phyloP scores from a whole-genome alignment of 2,113 vertebrate genomes.

The Butastur rufipennis region DNA sequence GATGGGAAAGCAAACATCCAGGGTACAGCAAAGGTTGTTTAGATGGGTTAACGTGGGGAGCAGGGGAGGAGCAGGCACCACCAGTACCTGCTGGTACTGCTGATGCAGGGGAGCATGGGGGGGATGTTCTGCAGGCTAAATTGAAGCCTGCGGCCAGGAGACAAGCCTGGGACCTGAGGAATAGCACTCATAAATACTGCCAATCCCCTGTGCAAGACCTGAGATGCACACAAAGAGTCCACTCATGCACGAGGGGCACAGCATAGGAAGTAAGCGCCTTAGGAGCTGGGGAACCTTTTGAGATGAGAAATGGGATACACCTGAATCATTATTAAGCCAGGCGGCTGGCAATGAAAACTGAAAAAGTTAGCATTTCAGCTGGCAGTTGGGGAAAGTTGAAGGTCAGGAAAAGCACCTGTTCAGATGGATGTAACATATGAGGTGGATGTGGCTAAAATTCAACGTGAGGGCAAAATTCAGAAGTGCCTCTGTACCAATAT shows the following conservation, averaged over 20 bases:
- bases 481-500: background rate
- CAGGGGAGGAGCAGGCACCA: background rate
- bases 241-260: rapidly evolving
- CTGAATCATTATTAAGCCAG: background rate
- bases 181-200: background rate
- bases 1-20: background rate
- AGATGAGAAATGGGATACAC: background rate
- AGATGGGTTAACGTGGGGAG: background rate
- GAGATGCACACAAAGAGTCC: background rate
- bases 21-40: rapidly evolving
- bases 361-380: background rate
- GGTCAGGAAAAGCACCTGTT: background rate
- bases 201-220: background rate
- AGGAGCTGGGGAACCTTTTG: background rate
- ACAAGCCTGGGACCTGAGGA: background rate
- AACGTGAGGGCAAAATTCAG: background rate
- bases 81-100: background rate
- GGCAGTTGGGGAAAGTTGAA: background rate
- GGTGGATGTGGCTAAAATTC: background rate
- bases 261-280: background rate
- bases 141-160: background rate
- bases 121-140: background rate
- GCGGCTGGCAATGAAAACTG: background rate
- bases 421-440: background rate
- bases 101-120: background rate